Evolutionary conservation across 2,113 vertebrate species (phyloP), one percentile per base, ranked within the genome.

Genomic region (Tinamus guttatus): DNA sequence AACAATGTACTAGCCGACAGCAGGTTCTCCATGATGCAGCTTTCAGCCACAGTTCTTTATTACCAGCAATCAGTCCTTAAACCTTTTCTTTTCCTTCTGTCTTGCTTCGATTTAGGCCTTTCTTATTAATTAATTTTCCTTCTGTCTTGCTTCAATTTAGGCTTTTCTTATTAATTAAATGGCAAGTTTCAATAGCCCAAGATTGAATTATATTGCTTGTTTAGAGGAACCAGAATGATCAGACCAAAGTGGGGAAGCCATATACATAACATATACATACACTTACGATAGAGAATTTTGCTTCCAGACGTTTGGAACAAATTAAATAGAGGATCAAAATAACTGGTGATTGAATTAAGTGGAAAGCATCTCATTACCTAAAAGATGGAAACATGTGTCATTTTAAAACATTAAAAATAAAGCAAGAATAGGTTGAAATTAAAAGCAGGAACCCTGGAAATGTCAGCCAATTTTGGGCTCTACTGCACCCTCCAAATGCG

Each of bases 361-460:
- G 93, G 94, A 95, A 97, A 96, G 87, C 95, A 95, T 94, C 94
- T 97, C 95, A 96, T 97, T 97, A 96, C 93, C 95, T 96, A 96
- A 90, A 95, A 91, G 96, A 91, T 12, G 45, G 94, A 97, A 97
- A 96, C 87, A 92, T 84, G 87, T 96, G 90, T 94, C 95, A 93
- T 94, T 96, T 96, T 96, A 96, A 94, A 96, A 95, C 63, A 69
- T 96, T 96, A 97, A 97, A 96, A 97, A 97, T 97, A 97, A 96
- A 95, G 92, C 45, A 94, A 96, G 90, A 96, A 96, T 90, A 78
- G 93, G 93, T 63, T 7, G 25, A 96, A 97, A 97, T 92, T 89
- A 93, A 93, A 97, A 97, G 93, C 96, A 97, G 95, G 83, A 89
- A 76, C 81, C 81, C 58, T 56, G 70, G 52, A 95, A 96, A 91